Evolutionary conservation across 2,797 vertebrate genomes (phyloP).

Genomic region (Neostethus bicornis): DNA sequence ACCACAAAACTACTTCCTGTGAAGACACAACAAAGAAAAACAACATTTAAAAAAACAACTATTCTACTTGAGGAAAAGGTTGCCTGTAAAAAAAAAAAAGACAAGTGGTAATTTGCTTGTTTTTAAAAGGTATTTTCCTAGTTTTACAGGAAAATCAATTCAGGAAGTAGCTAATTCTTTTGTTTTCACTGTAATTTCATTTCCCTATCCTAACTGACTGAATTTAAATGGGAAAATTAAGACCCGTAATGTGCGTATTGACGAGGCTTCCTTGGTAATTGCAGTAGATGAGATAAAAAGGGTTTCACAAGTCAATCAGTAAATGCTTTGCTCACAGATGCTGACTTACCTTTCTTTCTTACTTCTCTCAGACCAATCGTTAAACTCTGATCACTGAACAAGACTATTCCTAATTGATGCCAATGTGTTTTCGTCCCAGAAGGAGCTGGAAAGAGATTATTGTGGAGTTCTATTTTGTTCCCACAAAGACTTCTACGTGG

Average conservation of each 20-base stretch:
- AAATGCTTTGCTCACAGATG: constrained; percentile 57
- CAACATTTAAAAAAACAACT: background rate
- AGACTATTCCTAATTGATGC: constrained; percentile 78
- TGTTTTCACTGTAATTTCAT: constrained; percentile 62
- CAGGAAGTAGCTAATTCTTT: constrained; percentile 40
- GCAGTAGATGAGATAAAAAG: constrained; percentile 63
- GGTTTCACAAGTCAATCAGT: constrained; percentile 67
- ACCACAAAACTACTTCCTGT: constrained; percentile 98
- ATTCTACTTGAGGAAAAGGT: background rate
- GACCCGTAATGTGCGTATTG: constrained; percentile 67
- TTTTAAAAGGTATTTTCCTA: constrained; percentile 15
- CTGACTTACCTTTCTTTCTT: constrained; percentile 67
- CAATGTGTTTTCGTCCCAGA: constrained; percentile 68
- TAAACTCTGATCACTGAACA: constrained; percentile 74
- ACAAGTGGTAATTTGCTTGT: background rate
- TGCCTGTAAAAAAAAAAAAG: background rate
- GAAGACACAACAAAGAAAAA: constrained; percentile 12
- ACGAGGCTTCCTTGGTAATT: constrained; percentile 69
- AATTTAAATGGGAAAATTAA: constrained; percentile 74
- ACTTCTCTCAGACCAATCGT: constrained; percentile 69
- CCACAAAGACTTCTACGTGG: constrained; percentile 24
- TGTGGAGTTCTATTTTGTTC: constrained; percentile 32
- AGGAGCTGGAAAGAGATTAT: constrained; percentile 53
- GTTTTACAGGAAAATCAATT: constrained; percentile 43
- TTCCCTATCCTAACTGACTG: constrained; percentile 49